Conservation (phyloP, 1,140 invertebrate genomes). For the Ceratoteleas bidentatus region DNA sequence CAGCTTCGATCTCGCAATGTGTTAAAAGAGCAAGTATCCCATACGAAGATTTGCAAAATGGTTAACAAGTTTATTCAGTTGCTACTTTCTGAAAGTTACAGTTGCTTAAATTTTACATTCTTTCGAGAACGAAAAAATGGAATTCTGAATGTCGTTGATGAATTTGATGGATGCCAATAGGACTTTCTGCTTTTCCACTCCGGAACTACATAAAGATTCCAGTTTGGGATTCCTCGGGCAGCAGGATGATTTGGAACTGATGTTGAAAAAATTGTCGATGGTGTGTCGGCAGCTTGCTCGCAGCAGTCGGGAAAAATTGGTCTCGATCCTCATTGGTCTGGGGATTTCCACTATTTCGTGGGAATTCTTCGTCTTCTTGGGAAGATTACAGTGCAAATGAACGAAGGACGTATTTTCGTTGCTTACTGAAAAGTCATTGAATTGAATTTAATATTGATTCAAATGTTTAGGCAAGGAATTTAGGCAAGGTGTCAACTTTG, state of each 20-base stretch:
- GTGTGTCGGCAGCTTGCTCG: slow-evolving; percentile 28
- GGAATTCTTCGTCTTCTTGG: no score
- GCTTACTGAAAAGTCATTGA: no score
- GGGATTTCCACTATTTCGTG: no score
- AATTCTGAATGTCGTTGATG: slow-evolving; percentile 41
- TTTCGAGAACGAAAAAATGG: slow-evolving; percentile 29
- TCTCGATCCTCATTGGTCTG: slow-evolving; percentile 34
- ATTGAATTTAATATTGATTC: no score
- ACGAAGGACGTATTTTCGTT: no score
- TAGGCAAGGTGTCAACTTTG: no score
- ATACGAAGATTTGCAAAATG: background rate
- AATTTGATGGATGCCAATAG: slow-evolving; percentile 45
- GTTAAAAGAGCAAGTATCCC: slow-evolving; percentile 85
- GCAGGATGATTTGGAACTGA: slow-evolving; percentile 26
- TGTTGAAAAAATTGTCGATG: slow-evolving; percentile 55
- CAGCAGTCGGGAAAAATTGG: slow-evolving; percentile 27
- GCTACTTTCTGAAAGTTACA: no score
- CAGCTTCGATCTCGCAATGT: slow-evolving; percentile 89
- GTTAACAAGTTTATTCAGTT: no score
- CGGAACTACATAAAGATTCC: slow-evolving; percentile 27
- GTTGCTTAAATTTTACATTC: no score
- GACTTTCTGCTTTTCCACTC: slow-evolving; percentile 52
- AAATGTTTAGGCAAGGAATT: no score
- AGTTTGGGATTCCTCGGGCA: slow-evolving; percentile 54
- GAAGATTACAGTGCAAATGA: no score